Conservation (phyloP, 2,797 vertebrate species). For the Chelon labrosus region DNA sequence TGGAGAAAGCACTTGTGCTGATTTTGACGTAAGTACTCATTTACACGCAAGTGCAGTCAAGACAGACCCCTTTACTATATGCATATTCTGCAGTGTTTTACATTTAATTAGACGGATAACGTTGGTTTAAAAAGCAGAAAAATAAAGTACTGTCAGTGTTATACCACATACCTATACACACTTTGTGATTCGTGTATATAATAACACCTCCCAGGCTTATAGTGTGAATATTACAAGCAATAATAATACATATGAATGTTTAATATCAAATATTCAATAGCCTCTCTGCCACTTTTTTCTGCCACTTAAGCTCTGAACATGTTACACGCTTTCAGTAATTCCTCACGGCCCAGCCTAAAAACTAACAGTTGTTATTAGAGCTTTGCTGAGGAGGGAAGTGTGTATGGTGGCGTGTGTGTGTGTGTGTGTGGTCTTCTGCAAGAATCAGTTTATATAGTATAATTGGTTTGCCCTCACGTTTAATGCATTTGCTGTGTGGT, state of each 20-base stretch:
- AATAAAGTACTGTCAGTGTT: too few relatives aligned
- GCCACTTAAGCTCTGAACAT: slow-evolving; percentile 39
- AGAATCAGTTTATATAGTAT: slow-evolving; percentile 42
- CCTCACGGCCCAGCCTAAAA: slow-evolving; percentile 39
- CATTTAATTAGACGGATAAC: neutral
- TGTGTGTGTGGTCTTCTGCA: slow-evolving; percentile 10
- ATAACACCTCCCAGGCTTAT: neutral
- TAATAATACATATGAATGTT: slow-evolving; percentile 30
- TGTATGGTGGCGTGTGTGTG: neutral
- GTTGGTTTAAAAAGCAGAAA: too few relatives aligned
- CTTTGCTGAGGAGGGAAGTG: slow-evolving; percentile 11
- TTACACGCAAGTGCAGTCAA: too few relatives aligned
- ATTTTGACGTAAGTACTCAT: neutral
- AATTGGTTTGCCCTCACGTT: slow-evolving; percentile 63
- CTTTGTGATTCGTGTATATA: too few relatives aligned
- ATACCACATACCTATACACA: too few relatives aligned
- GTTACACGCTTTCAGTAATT: slow-evolving; percentile 33
- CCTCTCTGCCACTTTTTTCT: slow-evolving; percentile 16
- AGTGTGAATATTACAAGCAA: slow-evolving; percentile 24
- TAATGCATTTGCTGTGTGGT: slow-evolving; percentile 40
- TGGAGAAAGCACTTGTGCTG: neutral
- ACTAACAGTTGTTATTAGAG: slow-evolving; percentile 41
- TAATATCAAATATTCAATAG: slow-evolving; percentile 37
- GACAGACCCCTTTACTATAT: neutral
- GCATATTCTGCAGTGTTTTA: neutral